Percentiles rank a stretch among this genome's conserved stretches.
Evolutionary conservation across 2,113 vertebrate species (phyloP).

Genomic region (Ictidomys tridecemlineatus): DNA sequence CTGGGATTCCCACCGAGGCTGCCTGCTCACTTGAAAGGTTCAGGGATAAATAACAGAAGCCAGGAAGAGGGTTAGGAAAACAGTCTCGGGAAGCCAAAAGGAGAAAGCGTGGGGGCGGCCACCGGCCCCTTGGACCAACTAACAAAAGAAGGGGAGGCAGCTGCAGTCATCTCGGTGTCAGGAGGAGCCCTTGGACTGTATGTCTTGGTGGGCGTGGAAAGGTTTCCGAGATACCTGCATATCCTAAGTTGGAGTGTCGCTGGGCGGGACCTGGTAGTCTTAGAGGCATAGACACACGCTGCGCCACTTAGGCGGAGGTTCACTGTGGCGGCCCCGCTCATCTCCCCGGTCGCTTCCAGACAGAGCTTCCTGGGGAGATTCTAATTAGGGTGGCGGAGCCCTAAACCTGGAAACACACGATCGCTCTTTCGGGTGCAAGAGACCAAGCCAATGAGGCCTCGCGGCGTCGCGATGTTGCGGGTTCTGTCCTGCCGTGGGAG

Average conservation of each 20-base stretch:
- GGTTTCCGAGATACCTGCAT: background rate
- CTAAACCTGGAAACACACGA: background rate
- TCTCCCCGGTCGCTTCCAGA: background rate
- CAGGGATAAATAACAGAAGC: slow-evolving; percentile 49
- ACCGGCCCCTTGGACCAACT: background rate
- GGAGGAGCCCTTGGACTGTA: background rate
- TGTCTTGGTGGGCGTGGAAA: background rate
- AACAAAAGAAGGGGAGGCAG: fast-evolving
- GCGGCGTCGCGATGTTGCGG: background rate
- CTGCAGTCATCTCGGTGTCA: background rate
- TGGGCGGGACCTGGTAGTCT: background rate
- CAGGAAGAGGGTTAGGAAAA: slow-evolving; percentile 55
- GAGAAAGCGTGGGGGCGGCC: background rate
- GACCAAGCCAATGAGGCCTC: background rate
- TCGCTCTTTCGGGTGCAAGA: background rate
- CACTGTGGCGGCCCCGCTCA: background rate
- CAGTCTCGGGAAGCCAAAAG: slow-evolving; percentile 56
- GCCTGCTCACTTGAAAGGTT: slow-evolving; percentile 43
- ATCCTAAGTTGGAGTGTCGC: background rate
- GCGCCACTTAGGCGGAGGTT: background rate
- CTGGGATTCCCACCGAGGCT: slow-evolving; percentile 40
- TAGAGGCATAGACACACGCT: background rate
- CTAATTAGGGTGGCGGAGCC: background rate
- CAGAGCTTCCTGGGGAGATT: background rate
- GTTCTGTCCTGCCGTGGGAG: fast-evolving